These are phyloP conservation scores for Sinocyclocheilus anshuiensis DNA, from an alignment of 2,113 vertebrate species.

Conservation along the genomic window DNA sequence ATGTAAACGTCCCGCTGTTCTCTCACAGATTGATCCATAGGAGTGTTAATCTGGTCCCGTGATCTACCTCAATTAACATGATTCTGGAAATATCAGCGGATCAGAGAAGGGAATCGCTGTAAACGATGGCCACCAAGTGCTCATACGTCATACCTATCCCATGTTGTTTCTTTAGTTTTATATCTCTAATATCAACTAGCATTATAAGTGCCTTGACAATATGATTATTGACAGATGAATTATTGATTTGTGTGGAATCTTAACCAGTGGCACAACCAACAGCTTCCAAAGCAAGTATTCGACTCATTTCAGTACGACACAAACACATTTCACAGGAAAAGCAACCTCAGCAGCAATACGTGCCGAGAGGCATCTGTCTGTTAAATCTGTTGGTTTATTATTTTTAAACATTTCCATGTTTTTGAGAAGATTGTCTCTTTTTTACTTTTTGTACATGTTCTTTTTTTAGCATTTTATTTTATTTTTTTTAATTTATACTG, in stretches of 20 bases:
- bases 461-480: background rate
- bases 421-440: background rate
- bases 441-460: background rate
- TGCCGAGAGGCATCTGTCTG: background rate
- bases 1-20: too few species aligned
- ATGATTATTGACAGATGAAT: background rate
- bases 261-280: background rate
- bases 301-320: background rate
- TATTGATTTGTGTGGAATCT: background rate
- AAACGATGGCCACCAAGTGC: background rate
- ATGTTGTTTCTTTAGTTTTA: background rate
- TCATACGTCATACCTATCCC: background rate
- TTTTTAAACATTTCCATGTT: background rate
- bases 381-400: background rate
- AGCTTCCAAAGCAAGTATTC: background rate
- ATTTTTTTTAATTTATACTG: background rate
- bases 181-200: background rate
- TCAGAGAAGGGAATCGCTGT: background rate
- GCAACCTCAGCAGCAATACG: background rate
- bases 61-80: constrained; percentile 63
- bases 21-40: background rate
- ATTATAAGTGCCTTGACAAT: constrained; percentile 23
- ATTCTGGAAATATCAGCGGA: constrained; percentile 11
- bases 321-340: background rate
- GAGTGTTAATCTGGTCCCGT: background rate